Evolutionary conservation across 1,140 invertebrate species (phyloP).

Genomic region (Papilio dardanus): DNA sequence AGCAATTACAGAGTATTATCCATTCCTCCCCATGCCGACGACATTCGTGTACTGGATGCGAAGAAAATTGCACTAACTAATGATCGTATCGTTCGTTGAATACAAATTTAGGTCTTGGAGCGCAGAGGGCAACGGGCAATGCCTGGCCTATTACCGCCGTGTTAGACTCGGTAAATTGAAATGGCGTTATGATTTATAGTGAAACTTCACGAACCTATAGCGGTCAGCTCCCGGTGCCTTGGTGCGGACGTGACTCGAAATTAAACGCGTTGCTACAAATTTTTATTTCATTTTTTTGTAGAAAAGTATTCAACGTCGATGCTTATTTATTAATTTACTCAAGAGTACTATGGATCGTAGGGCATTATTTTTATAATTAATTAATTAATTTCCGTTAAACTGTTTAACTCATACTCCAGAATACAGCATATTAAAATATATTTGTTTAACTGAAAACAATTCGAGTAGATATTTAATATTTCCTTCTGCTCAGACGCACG

Average conservation of each 20-base stretch:
- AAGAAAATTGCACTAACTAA: constrained; percentile 78
- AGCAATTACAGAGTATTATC: constrained; percentile 70
- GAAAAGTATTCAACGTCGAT: neutral
- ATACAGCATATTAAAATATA: neutral
- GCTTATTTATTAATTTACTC: constrained; percentile 27
- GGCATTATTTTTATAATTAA: neutral
- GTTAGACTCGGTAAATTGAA: constrained; percentile 76
- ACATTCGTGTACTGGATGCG: constrained; percentile 66
- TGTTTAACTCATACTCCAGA: neutral
- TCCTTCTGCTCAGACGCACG: neutral
- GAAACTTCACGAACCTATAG: constrained; percentile 69
- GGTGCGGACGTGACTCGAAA: constrained; percentile 67
- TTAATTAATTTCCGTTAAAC: neutral
- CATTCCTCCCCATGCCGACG: constrained; percentile 60
- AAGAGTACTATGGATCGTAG: neutral
- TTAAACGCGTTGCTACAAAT: constrained; percentile 47
- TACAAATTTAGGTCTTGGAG: constrained; percentile 76
- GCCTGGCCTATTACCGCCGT: constrained; percentile 64
- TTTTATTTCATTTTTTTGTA: neutral
- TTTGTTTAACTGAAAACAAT: neutral
- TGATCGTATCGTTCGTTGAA: constrained; percentile 76
- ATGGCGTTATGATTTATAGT: constrained; percentile 77
- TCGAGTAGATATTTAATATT: neutral
- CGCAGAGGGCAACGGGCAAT: constrained; percentile 50
- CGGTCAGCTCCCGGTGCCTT: constrained; percentile 65